phyloP scores from a whole-genome alignment of 2,113 vertebrate species.

The Dipodomys stephensi region DNA sequence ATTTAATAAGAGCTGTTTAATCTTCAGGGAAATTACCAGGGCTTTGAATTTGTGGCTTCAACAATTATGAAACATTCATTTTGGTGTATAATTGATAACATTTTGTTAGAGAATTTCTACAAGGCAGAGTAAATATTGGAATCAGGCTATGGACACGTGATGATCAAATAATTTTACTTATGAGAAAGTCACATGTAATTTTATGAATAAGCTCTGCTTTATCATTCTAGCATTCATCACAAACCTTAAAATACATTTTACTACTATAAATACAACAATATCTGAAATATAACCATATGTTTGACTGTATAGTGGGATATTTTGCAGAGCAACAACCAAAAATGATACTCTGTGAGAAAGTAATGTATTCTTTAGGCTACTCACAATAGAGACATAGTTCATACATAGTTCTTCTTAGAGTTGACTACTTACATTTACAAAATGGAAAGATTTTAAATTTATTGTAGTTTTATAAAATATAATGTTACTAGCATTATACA shows the following conservation, averaged over 20 bases:
- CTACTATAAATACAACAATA: background rate
- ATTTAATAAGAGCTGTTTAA: slow-evolving; percentile 17
- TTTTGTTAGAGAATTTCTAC: slow-evolving; percentile 36
- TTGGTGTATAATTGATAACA: background rate
- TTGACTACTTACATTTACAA: slow-evolving; percentile 4
- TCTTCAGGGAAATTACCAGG: slow-evolving; percentile 53
- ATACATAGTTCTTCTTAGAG: slow-evolving; percentile 4
- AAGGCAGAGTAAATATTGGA: slow-evolving; percentile 1
- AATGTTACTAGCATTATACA: background rate
- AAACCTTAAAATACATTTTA: background rate
- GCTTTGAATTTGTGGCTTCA: background rate
- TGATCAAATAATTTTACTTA: slow-evolving; percentile 25
- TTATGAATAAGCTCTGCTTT: background rate
- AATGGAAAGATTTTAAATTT: slow-evolving; percentile 23
- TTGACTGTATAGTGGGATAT: background rate
- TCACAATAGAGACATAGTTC: background rate
- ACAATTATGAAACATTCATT: slow-evolving; percentile 14
- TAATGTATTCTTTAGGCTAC: background rate
- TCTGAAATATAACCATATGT: slow-evolving; percentile 13
- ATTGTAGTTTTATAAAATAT: background rate
- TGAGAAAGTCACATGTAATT: background rate
- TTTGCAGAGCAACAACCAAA: background rate
- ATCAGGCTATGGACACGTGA: background rate
- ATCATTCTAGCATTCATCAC: slow-evolving; percentile 23
- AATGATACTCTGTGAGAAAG: background rate